Conservation (phyloP, 2,113 vertebrate species). For the Pelobates fuscus region DNA sequence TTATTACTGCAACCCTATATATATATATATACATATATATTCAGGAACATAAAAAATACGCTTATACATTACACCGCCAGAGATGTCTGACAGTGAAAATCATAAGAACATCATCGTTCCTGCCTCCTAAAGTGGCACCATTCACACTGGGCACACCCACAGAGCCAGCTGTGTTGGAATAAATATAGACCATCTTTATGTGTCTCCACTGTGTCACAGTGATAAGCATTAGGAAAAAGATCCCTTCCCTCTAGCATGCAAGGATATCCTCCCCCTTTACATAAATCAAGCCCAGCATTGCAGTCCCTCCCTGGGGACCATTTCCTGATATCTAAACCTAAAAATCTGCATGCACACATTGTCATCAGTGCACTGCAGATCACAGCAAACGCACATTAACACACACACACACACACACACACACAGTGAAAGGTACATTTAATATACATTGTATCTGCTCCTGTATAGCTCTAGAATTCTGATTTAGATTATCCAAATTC, state of each 20-base stretch:
- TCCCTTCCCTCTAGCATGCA: constrained; percentile 18
- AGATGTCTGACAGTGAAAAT: not conserved
- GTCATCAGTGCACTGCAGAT: not conserved
- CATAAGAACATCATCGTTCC: constrained; percentile 19
- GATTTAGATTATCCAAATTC: no score
- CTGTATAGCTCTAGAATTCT: not conserved
- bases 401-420: no score
- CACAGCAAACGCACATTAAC: not conserved
- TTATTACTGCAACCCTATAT: no score
- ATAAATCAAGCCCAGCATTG: constrained; percentile 41
- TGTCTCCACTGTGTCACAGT: constrained; percentile 38
- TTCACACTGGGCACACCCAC: constrained; percentile 45
- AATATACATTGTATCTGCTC: not conserved
- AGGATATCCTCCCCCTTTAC: constrained; percentile 47
- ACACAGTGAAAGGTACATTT: no score
- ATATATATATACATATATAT: no score
- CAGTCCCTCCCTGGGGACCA: constrained; percentile 38
- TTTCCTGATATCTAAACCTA: constrained; percentile 35
- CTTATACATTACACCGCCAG: not conserved
- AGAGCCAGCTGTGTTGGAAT: constrained; percentile 24
- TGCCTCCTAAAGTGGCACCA: constrained; percentile 49
- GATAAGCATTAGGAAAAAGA: constrained; percentile 30
- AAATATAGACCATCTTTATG: constrained; percentile 41
- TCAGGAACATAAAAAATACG: no score
- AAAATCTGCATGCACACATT: constrained; percentile 1